Evolutionary conservation across 64 coral and sea anemone species (phyloP).

Genomic region (Stichodactyla helianthus): DNA sequence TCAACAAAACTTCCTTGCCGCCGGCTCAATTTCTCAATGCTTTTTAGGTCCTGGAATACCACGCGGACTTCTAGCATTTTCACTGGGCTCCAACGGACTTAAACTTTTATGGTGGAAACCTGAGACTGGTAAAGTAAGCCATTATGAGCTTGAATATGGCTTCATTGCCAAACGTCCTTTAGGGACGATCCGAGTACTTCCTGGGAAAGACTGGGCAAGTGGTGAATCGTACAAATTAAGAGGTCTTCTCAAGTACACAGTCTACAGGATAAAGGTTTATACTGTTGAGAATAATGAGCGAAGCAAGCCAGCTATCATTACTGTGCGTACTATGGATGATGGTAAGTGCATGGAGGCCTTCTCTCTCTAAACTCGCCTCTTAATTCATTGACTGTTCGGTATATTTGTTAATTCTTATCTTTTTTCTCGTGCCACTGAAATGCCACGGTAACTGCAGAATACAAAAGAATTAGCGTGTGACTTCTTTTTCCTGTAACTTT

Average conservation of each 20-base stretch:
- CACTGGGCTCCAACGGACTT: background rate
- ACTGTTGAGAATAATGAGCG: background rate
- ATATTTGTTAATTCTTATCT: no score
- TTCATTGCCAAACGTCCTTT: background rate
- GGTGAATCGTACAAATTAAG: background rate
- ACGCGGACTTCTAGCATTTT: background rate
- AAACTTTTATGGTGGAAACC: conserved; percentile 18
- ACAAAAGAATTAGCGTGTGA: no score
- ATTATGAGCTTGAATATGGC: background rate
- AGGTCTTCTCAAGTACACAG: background rate
- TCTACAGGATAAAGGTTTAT: background rate
- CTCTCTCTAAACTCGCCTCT: no score
- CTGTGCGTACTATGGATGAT: background rate
- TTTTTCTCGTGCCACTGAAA: no score
- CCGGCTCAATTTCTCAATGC: background rate
- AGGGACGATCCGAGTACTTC: background rate
- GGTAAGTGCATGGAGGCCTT: background rate
- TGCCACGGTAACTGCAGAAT: no score
- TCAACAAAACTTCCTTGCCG: no score
- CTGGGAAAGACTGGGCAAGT: background rate
- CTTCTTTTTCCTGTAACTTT: no score
- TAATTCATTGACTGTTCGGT: no score
- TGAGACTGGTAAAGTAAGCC: background rate
- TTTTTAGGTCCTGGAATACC: background rate
- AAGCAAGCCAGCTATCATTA: background rate